Evolutionary conservation across 2,888 invertebrate species (phyloP), one percentile per base, ranked within the genome.

Genomic region (Muscina levida): DNA sequence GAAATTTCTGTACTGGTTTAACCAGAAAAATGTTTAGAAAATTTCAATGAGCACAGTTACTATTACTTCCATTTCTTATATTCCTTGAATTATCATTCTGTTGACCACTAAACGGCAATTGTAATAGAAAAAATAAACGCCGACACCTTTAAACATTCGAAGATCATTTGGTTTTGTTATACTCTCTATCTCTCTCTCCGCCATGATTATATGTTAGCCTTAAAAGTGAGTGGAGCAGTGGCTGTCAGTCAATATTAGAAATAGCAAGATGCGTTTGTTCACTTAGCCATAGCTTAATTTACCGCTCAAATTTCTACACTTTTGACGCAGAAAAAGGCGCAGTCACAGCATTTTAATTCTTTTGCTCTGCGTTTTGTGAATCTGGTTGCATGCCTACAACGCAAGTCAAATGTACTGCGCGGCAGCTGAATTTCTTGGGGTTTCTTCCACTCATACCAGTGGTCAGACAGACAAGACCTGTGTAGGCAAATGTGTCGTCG

Each of bases 401-500:
- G 26, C 15, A 56, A 13, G 11, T 8, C n/a, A 8, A 53, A 53
- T 72, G 44, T 42, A 48, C 67, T 57, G 31, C 46, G 46, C 22
- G 81, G 77, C 81, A 81, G 81, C 81, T 81, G 81, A 77, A 70
- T 67, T 74, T 81, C n/a, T 31, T 56, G 70, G 31, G 13, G 39
- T 65, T 68, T 44, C 44, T 37, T 15, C 31, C 6, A 19, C 15
- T 19, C 22, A 22, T 62, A 57, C 76, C 79, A 77, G 82, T 79
- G 73, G 82, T 67, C 78, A 71, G 8, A 65, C 65, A 68, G 51
- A 31, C 57, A 62, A 1, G 2, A 10, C 51, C 37, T 19, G 53
- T 87, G 85, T 85, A 31, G 31, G 31, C 8, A 84, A 86, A 84
- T 86, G 86, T 85, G 85, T 62, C 62, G 42, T 62, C n/a, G n/a